Conservation (phyloP, 2,113 vertebrate species). For the Seriola aureovittata region DNA sequence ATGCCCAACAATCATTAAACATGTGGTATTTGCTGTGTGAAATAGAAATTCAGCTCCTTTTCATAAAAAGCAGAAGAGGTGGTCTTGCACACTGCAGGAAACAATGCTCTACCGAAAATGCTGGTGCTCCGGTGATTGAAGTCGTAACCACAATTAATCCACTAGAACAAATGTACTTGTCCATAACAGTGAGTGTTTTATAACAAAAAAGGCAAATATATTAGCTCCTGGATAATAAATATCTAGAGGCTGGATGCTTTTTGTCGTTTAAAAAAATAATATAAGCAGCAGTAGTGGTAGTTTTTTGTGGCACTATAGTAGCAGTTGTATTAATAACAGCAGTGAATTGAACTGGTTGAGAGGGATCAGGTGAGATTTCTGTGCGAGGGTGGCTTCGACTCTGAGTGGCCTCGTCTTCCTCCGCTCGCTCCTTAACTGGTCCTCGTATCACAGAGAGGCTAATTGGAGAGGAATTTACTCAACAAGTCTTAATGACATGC, state of each 20-base stretch:
- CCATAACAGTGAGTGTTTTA: not conserved
- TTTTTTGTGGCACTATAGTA: not conserved
- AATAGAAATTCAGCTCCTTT: not conserved
- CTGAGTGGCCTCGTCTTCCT: slow-evolving; percentile 59
- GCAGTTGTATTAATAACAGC: slow-evolving; percentile 28
- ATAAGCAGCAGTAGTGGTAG: not conserved
- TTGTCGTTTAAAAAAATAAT: not conserved
- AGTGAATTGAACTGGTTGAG: slow-evolving; percentile 27
- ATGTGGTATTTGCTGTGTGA: not conserved
- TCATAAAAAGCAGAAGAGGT: not conserved
- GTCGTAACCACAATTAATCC: not conserved
- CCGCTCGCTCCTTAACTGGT: slow-evolving; percentile 62
- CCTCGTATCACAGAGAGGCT: slow-evolving; percentile 70
- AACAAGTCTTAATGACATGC: slow-evolving; percentile 70
- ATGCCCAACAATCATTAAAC: not conserved
- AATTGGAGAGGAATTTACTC: slow-evolving; percentile 77
- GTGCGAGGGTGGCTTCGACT: slow-evolving; percentile 34
- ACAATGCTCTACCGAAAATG: not conserved
- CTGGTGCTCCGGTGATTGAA: not conserved
- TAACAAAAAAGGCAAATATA: not conserved
- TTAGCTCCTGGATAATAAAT: not conserved
- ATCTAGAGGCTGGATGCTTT: not conserved
- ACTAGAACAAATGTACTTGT: not conserved
- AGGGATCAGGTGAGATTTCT: slow-evolving; percentile 47
- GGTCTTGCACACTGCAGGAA: not conserved